phyloP scores from a whole-genome alignment of 1,140 invertebrate genomes.

The Prorops nasuta region DNA sequence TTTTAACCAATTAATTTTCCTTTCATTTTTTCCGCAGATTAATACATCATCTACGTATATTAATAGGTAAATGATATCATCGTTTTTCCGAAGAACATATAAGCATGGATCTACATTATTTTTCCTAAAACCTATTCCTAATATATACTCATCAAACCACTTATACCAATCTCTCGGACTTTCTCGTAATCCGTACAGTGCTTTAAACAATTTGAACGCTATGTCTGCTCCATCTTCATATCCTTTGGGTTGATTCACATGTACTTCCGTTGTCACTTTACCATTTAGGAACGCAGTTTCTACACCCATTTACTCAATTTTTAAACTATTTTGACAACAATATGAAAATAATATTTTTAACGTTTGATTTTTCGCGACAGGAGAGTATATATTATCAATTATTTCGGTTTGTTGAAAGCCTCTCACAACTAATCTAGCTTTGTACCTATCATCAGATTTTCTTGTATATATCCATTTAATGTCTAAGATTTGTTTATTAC shows the following conservation, averaged over 20 bases:
- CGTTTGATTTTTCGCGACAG: constrained; percentile 8
- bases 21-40: constrained; percentile 1
- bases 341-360: constrained; percentile 12
- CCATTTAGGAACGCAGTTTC: constrained; percentile 17
- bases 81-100: not conserved
- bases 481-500: not conserved
- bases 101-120: constrained; percentile 17
- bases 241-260: constrained; percentile 39
- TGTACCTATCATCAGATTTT: not conserved
- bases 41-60: constrained; percentile 10
- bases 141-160: constrained; percentile 21
- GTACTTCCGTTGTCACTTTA: constrained; percentile 2
- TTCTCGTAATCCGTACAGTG: constrained; percentile 38
- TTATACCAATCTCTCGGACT: constrained; percentile 32
- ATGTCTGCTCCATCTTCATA: constrained; percentile 19
- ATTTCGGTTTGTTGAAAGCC: constrained; percentile 14
- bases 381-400: constrained; percentile 11
- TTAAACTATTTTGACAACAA: constrained; percentile 1
- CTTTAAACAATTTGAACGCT: constrained; percentile 29
- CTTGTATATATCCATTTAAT: constrained; percentile 10
- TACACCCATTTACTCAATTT: constrained; percentile 14
- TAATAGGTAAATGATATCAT: not conserved
- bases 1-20: no score
- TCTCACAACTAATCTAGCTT: constrained; percentile 10
- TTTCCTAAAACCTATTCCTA: constrained; percentile 9